phyloP scores from a whole-genome alignment of 2,113 vertebrate genomes.

The Phrynosoma platyrhinos region DNA sequence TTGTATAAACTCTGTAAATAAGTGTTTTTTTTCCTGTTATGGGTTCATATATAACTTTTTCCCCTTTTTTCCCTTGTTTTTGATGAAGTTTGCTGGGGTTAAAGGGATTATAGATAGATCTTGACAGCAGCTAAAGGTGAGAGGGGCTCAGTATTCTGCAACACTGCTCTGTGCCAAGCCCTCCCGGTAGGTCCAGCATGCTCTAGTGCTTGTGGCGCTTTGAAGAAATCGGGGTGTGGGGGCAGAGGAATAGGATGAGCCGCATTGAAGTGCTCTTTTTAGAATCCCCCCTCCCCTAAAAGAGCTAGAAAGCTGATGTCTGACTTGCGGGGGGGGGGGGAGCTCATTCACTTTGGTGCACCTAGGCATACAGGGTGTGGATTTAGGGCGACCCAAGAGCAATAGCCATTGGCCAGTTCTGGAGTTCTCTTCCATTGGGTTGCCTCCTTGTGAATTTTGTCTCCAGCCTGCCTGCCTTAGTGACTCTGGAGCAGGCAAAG shows the following conservation, averaged over 20 bases:
- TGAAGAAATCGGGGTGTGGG: slow-evolving; percentile 36
- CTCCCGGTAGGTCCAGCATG: slow-evolving; percentile 38
- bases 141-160: slow-evolving; percentile 87
- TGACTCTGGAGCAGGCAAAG: slow-evolving; percentile 58
- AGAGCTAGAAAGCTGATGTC: slow-evolving; percentile 33
- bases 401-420: slow-evolving; percentile 56
- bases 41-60: slow-evolving; percentile 80
- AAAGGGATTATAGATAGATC: slow-evolving; percentile 84
- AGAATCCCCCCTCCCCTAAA: slow-evolving; percentile 32
- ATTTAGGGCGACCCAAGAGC: slow-evolving; percentile 52
- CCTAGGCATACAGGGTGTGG: not conserved
- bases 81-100: slow-evolving; percentile 85
- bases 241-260: not conserved
- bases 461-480: slow-evolving; percentile 47
- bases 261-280: not conserved
- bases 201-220: slow-evolving; percentile 15
- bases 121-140: slow-evolving; percentile 86
- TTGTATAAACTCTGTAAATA: slow-evolving; percentile 91
- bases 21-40: slow-evolving; percentile 69
- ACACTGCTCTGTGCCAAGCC: slow-evolving; percentile 73
- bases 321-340: slow-evolving; percentile 54
- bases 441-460: slow-evolving; percentile 49
- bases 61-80: slow-evolving; percentile 75
- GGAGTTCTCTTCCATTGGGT: slow-evolving; percentile 44
- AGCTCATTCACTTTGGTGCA: not conserved